Percentiles rank a stretch among this genome's conserved stretches.
Evolutionary conservation across 2,888 invertebrate species (phyloP).

Genomic region (Pyrocoelia pectoralis): DNA sequence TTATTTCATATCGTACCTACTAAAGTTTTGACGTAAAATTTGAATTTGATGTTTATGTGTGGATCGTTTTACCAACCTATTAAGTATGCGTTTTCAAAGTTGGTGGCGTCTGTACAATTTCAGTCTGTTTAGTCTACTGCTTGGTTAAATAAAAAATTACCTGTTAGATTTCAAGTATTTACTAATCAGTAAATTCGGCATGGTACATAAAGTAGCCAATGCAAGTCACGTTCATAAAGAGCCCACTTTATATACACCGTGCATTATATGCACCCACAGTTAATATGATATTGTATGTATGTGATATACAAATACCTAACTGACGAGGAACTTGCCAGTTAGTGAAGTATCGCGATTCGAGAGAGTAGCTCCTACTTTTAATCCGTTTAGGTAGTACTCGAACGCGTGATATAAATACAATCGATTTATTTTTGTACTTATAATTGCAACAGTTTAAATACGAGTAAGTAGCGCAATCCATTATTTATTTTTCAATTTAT

Average conservation of each 20-base stretch:
- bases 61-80: background rate
- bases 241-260: constrained; percentile 13
- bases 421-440: background rate
- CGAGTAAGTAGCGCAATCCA: constrained; percentile 6
- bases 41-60: too few species aligned
- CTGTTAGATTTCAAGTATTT: constrained; percentile 7
- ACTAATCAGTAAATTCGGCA: constrained; percentile 23
- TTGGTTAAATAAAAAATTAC: background rate
- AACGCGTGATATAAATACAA: constrained; percentile 13
- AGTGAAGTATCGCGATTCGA: constrained; percentile 34
- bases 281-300: constrained; percentile 29
- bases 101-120: constrained; percentile 2
- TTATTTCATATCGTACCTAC: background rate
- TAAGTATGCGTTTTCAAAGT: background rate
- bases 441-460: too few species aligned
- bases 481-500: background rate
- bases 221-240: constrained; percentile 20
- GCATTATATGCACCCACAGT: constrained; percentile 35
- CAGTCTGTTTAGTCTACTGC: constrained; percentile 4
- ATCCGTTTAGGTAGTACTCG: background rate
- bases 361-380: constrained; percentile 23
- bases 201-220: constrained; percentile 30
- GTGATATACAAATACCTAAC: constrained; percentile 36
- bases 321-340: constrained; percentile 29
- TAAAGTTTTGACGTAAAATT: background rate